A percentile compares a stretch with the other conserved stretches of the same genome.
Evolutionary conservation across 2,113 vertebrate species (phyloP).

Genomic region (Plotosus lineatus): DNA sequence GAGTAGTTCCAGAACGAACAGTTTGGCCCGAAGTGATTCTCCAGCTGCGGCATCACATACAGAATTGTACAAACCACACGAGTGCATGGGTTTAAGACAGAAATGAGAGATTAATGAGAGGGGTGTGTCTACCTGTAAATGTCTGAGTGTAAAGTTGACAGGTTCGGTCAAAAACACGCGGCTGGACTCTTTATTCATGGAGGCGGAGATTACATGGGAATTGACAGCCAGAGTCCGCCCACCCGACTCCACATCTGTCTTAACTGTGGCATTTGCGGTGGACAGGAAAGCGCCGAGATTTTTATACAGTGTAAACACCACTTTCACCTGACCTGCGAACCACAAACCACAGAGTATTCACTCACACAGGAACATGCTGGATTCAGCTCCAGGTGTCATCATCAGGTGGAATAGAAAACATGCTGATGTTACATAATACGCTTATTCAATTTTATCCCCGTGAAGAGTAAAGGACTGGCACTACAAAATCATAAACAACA

Average conservation of each 20-base stretch:
- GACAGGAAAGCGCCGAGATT: constrained; percentile 88
- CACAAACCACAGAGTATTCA: background rate
- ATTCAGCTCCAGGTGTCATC: background rate
- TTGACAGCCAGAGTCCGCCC: constrained; percentile 82
- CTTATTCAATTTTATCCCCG: background rate
- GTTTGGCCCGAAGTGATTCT: constrained; percentile 91
- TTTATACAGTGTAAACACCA: constrained; percentile 89
- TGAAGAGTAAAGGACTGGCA: no score
- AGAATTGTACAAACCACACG: background rate
- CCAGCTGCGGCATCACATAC: constrained; percentile 69
- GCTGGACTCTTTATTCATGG: constrained; percentile 90
- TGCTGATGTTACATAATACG: background rate
- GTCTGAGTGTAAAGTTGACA: constrained; percentile 86
- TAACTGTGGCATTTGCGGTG: constrained; percentile 85
- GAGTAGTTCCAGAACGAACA: constrained; percentile 95
- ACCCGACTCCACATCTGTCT: constrained; percentile 72
- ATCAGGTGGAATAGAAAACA: background rate
- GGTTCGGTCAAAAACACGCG: constrained; percentile 89
- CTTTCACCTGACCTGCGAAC: constrained; percentile 80
- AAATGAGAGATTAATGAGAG: background rate
- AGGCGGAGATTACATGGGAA: constrained; percentile 89
- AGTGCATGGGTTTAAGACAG: background rate
- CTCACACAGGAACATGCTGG: background rate
- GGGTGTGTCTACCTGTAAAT: constrained; percentile 76
- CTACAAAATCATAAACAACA: no score